Conservation (phyloP, 2,113 vertebrate species). For the Scomber scombrus region DNA sequence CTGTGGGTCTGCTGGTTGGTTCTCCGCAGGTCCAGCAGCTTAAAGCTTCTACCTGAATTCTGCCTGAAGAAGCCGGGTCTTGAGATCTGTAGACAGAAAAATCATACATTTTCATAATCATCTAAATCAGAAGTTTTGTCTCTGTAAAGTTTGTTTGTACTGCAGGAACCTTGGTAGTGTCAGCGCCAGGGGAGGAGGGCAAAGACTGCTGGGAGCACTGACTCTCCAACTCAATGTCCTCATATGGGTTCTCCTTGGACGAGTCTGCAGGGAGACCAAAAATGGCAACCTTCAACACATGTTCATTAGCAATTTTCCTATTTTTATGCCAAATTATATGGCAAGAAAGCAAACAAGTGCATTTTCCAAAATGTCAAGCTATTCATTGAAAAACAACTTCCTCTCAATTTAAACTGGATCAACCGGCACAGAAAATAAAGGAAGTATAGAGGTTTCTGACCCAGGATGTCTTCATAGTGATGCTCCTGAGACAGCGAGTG, state of each 20-base stretch:
- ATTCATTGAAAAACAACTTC: no score
- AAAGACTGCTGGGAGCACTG: constrained; percentile 89
- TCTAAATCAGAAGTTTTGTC: not conserved
- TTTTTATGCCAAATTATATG: no score
- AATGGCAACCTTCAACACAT: not conserved
- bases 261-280: constrained; percentile 83
- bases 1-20: constrained; percentile 71
- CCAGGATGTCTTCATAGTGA: constrained; percentile 92
- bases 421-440: not conserved
- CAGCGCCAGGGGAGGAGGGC: constrained; percentile 88
- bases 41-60: constrained; percentile 91
- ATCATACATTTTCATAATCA: not conserved
- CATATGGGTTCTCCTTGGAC: constrained; percentile 92
- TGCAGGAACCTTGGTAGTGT: constrained; percentile 78
- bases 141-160: not conserved
- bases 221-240: constrained; percentile 92
- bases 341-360: no score
- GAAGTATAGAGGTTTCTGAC: constrained; percentile 45
- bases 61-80: constrained; percentile 91
- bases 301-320: not conserved
- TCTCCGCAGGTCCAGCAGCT: constrained; percentile 88
- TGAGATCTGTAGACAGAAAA: constrained; percentile 61
- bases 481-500: constrained; percentile 90
- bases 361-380: no score
- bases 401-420: no score